Evolutionary conservation across 2,113 vertebrate genomes (phyloP), one percentile per base, ranked within the genome.

Genomic region (Serinus canaria): DNA sequence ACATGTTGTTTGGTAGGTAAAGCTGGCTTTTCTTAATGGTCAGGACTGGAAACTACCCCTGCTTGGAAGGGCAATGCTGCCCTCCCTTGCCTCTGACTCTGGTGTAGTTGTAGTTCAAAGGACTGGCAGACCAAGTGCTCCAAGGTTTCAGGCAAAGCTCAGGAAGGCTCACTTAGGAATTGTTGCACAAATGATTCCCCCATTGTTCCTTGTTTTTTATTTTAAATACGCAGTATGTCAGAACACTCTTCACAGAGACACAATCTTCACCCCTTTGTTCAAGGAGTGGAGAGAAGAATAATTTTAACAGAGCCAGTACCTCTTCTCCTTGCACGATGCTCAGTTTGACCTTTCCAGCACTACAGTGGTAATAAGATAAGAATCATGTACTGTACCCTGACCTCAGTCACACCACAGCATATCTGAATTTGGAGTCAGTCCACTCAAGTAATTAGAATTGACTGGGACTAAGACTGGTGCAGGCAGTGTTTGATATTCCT

Each of bases 331-430:
- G 43, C 79, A 87, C 17, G 3, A 88, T 90, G 75, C 63, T 89
- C 82, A n/a, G 41, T 83, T 91, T 91, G 82, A 94, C 87, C 78
- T 95, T 85, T 83, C 58, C 35, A 58, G 67, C 27, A 37, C 74
- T 67, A 70, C 77, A 88, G 79, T 18, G 59, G 39, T 53, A 88
- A 73, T 90, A 80, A 94, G 82, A 70, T 83, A 96, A 93, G 79
- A 94, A 80, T 85, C 84, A 73, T 83, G 59, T 35, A 87, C 55
- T 44, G 55, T 73, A 87, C 83, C 87, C 84, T 93, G 93, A 94
- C 84, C 91, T 91, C 67, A 25, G 81, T 28, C 75, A 83, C 58
- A 89, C 74, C 82, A 64, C 0, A 2, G 67, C 44, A 73, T 33
- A 21, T 31, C 75, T 80, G 82, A 94, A 93, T 90, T 76, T 94